A percentile compares a stretch with the other conserved stretches of the same genome.
phyloP scores from a whole-genome alignment of 2,888 invertebrate genomes.

The Drosophila infuscata region DNA sequence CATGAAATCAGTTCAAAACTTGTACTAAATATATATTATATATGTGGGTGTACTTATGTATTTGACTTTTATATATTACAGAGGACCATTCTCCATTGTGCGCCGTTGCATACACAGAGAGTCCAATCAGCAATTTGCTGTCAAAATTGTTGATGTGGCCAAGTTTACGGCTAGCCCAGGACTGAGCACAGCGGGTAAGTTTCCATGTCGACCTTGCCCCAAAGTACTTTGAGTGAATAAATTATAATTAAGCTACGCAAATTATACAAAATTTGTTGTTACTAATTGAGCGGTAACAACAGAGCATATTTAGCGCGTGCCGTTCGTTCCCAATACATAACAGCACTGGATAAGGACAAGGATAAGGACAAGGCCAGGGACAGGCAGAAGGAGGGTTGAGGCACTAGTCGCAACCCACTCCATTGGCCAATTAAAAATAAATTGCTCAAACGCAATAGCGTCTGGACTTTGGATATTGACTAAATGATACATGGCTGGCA shows the following conservation, averaged over 20 bases:
- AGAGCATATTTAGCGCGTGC: constrained; percentile 47
- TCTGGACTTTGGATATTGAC: constrained; percentile 58
- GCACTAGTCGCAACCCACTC: constrained; percentile 20
- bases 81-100: constrained; percentile 98
- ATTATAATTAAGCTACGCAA: constrained; percentile 78
- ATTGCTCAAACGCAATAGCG: constrained; percentile 70
- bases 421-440: constrained; percentile 70
- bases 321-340: background rate
- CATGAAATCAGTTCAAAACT: constrained; percentile 27
- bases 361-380: background rate
- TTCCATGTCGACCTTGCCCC: constrained; percentile 47
- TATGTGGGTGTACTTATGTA: constrained; percentile 1
- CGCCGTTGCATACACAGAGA: constrained; percentile 97
- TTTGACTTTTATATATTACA: constrained; percentile 82
- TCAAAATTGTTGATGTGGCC: constrained; percentile 99
- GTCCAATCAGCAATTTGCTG: constrained; percentile 97
- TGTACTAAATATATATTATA: constrained; percentile 19
- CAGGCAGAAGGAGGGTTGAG: background rate
- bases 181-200: constrained; percentile 96
- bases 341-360: constrained; percentile 12
- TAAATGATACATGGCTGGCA: constrained; percentile 73
- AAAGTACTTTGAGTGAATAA: constrained; percentile 65
- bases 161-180: constrained; percentile 99
- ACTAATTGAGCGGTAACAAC: constrained; percentile 66
- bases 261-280: constrained; percentile 76